Evolutionary conservation across 2,797 vertebrate genomes (phyloP), one percentile per base, ranked within the genome.

Genomic region (Myripristis murdjan): DNA sequence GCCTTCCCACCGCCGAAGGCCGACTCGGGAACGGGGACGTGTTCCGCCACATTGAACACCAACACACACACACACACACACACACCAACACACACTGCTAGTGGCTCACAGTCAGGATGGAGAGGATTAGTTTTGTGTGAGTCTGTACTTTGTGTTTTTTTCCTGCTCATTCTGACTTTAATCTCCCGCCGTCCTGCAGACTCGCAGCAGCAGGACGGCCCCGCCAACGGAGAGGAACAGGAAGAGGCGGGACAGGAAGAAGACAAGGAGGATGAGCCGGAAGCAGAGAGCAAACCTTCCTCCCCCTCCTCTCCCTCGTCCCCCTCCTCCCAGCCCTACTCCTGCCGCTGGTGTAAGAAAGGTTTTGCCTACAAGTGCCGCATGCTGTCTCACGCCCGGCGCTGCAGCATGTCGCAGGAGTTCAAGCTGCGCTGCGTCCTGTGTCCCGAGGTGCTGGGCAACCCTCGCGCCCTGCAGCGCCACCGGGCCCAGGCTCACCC

Each of bases 311-410:
- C 73, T 37, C 7, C 77, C 22, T 43, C 37, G 1, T 35, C 44
- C n/a, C 67, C 66, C 0, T 3, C 58, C 15, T 64, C 91, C 47
- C 94, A 91, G 81, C 95, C 92, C 58, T 96, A 80, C 82, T 91
- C 93, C 57, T 98, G 97, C 62, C 89, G 89, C 75, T 96, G 95
- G 87, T 97, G 96, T 0, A 87, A 89, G 53, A 97, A 95, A 75
- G 92, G 78, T 9, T 98, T 97, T 54, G 91, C 93, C 59, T 98
- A 96, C 89, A 96, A 92, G 78, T 97, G 96, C 81, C 87, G 92
- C 3, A 89, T 97, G 66, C 85, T 94, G 77, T 94, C 95, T 43
- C 96, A 97, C 51, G 2, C 89, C 86, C 96, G 95, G 72, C 85
- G 89, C 55, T 98, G 96, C 86, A 31, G 87, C 1, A 87, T 92